phyloP scores from a whole-genome alignment of 1,140 invertebrate genomes.

The Mycetomoellerius zeteki region DNA sequence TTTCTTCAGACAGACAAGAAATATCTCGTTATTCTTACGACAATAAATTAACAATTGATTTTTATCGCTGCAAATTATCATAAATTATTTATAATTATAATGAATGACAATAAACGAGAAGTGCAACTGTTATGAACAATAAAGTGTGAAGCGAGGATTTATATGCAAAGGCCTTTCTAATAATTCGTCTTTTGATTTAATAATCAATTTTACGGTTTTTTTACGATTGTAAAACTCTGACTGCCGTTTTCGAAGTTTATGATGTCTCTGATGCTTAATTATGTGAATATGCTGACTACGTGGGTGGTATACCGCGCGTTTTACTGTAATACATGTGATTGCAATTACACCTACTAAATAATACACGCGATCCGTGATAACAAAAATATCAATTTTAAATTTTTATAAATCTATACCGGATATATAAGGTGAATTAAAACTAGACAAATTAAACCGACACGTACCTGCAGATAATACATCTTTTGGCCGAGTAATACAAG shows the following conservation, averaged over 20 bases:
- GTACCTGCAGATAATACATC: slow-evolving; percentile 73
- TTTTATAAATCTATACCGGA: neutral
- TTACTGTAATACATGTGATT: neutral
- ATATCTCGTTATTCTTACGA: neutral
- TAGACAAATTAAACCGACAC: neutral
- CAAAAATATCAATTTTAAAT: neutral
- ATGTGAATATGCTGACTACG: neutral
- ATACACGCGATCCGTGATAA: neutral
- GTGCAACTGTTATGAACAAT: slow-evolving; percentile 4
- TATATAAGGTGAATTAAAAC: neutral
- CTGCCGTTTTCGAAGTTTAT: neutral
- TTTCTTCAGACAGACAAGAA: neutral
- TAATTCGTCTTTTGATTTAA: slow-evolving; percentile 22
- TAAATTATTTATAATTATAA: slow-evolving; percentile 37
- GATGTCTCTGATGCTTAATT: slow-evolving; percentile 26
- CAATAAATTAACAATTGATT: slow-evolving; percentile 18
- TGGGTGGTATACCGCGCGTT: slow-evolving; percentile 2
- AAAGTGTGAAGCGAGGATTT: neutral
- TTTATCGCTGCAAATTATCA: slow-evolving; percentile 34
- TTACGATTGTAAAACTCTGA: neutral
- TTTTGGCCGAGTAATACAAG: slow-evolving; percentile 6
- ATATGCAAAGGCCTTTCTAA: neutral
- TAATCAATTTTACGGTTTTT: neutral
- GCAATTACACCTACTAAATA: neutral
- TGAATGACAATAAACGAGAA: neutral